A percentile compares a stretch with the other conserved stretches of the same genome.
phyloP scores from a whole-genome alignment of 2,113 vertebrate genomes.

The Prochilodus magdalenae region DNA sequence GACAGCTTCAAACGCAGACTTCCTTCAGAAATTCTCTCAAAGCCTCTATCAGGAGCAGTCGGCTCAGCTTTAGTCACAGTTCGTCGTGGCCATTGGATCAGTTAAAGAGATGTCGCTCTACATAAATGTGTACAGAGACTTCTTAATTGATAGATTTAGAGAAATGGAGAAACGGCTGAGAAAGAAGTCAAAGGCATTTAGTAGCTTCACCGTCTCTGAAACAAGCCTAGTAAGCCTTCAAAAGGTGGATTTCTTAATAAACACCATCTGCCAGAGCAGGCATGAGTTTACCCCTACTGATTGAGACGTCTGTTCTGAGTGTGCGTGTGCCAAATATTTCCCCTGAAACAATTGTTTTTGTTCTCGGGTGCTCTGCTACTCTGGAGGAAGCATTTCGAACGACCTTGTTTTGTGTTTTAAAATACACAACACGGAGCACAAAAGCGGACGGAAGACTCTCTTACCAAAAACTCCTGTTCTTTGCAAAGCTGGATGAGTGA shows the following conservation, averaged over 20 bases:
- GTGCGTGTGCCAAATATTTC: slow-evolving; percentile 61
- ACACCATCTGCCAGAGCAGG: slow-evolving; percentile 80
- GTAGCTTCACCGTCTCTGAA: slow-evolving; percentile 28
- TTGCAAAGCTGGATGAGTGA: background rate
- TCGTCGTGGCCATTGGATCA: background rate
- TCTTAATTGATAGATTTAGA: slow-evolving; percentile 12
- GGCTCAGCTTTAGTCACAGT: slow-evolving; percentile 22
- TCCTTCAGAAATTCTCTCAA: slow-evolving; percentile 9
- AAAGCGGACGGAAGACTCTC: slow-evolving; percentile 10
- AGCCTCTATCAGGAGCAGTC: slow-evolving; percentile 17
- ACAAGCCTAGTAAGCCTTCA: slow-evolving; percentile 12
- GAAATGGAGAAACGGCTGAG: background rate
- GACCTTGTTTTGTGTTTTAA: slow-evolving; percentile 43
- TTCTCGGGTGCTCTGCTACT: slow-evolving; percentile 16
- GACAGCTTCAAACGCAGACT: slow-evolving; percentile 17
- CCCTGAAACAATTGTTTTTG: slow-evolving; percentile 51
- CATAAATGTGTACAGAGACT: background rate
- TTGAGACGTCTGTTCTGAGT: slow-evolving; percentile 70
- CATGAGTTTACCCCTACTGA: slow-evolving; percentile 70
- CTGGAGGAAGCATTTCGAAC: background rate
- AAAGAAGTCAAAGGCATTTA: background rate
- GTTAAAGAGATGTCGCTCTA: background rate
- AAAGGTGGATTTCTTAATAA: slow-evolving; percentile 67
- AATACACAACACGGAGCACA: slow-evolving; percentile 22
- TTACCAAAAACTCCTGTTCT: background rate